Conservation (phyloP, 2,113 vertebrate genomes). For the Macaca mulatta region DNA sequence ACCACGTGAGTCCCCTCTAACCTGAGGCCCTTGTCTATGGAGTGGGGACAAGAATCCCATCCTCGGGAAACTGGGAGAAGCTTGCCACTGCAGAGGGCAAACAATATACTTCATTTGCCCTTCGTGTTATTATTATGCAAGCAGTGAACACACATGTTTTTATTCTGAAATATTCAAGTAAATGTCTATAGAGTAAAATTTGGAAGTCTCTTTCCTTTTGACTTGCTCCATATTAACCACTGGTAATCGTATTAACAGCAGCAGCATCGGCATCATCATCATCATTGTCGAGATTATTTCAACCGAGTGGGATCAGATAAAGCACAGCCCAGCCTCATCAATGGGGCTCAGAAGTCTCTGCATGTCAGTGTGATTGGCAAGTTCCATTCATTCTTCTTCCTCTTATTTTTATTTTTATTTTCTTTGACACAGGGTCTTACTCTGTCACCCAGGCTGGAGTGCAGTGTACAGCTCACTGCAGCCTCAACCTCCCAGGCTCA, state of each 20-base stretch:
- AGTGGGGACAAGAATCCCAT: no score
- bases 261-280: accelerated
- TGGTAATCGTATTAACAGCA: no score
- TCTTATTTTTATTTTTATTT: no score
- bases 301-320: background rate
- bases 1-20: background rate
- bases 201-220: background rate
- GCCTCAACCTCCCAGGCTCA: no score
- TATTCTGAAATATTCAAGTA: no score
- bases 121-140: background rate
- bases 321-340: accelerated
- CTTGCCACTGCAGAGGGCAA: accelerated
- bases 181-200: background rate
- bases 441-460: no score
- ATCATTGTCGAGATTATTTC: background rate
- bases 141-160: accelerated
- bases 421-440: no score
- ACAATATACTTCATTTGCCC: no score
- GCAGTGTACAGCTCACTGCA: no score
- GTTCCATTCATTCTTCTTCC: no score
- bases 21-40: background rate
- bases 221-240: accelerated
- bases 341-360: background rate
- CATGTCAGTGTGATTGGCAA: background rate
- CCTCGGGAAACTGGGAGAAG: background rate